Evolutionary conservation across 2,888 invertebrate genomes (phyloP), one percentile per base, ranked within the genome.

Genomic region (Idaea biselata): DNA sequence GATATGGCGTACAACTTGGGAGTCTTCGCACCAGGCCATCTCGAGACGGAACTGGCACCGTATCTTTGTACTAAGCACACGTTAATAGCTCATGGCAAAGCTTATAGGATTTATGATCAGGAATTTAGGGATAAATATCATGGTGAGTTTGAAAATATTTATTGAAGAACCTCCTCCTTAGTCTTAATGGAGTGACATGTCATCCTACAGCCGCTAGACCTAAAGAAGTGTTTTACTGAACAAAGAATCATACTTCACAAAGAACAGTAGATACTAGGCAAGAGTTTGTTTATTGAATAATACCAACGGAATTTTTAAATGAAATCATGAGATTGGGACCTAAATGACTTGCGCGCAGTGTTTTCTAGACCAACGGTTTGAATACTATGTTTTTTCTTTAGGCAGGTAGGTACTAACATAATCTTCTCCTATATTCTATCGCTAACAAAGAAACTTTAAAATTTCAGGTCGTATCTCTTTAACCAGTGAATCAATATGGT

Each of bases 1-100:
- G 69, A 71, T 6, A 1, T 57, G 1, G 14, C 61, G 0, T 72
- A 68, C 58, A 62, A 58, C 17, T 82, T 84, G 18, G 93, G 64
- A 1, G 7, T 16, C 1, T 18, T 65, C 0, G 68, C 70, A 14
- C 72, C 70, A n/a, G 65, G 63, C 0, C n/a, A 65, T 1, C 7
- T 60, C 3, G 61, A 59, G 8, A 44, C 60, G 0, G 67, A 63
- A 0, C 33, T 60, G 0, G 68, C 62, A 2, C 14, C 57, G 8
- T 66, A 65, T 44, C 18, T 70, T 0, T 72, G 72, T 55, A 60
- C 56, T 17, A 71, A 68, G 56, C 31, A 69, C 17, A 17, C 58
- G 0, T 54, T 77, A 11, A 1, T 77, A 58, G 74, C 75, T 0
- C 77, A 77, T 56, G 77, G 75, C 0, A 75, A 74, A 53, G 76